A percentile compares a stretch with the other conserved stretches of the same genome.
These are phyloP conservation scores for Myrmecophaga tridactyla DNA, from an alignment of 2,113 vertebrate genomes.

Conservation along the genomic window DNA sequence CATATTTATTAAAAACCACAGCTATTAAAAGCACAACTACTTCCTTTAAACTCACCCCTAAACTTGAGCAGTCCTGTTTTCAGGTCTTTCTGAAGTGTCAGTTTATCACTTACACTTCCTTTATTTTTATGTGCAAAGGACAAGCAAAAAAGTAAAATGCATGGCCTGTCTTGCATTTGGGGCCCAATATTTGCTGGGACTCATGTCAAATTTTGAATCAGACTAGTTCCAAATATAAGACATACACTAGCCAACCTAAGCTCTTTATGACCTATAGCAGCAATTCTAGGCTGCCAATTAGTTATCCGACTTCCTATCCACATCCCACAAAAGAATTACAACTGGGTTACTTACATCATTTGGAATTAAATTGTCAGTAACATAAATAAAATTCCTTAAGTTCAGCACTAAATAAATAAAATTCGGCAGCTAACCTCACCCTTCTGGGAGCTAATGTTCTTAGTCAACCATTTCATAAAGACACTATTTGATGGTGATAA, in stretches of 20 bases:
- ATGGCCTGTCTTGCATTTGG: neutral
- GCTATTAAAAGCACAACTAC: too few species aligned
- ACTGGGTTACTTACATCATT: neutral
- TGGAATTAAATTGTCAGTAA: neutral
- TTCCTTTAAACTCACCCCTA: neutral
- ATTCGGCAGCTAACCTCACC: neutral
- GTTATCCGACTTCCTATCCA: neutral
- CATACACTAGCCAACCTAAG: neutral
- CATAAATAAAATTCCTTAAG: slow-evolving; percentile 15
- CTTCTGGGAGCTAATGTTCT: neutral
- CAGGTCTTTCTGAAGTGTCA: neutral
- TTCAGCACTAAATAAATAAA: slow-evolving; percentile 6
- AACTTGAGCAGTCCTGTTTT: neutral
- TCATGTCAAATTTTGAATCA: slow-evolving; percentile 9
- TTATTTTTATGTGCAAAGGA: neutral
- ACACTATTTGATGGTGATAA: too few species aligned
- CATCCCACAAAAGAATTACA: neutral
- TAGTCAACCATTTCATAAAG: neutral
- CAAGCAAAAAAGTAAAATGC: neutral
- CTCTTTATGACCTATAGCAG: neutral
- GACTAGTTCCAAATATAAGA: neutral
- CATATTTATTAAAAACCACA: too few species aligned
- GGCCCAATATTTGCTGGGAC: neutral
- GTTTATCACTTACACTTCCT: neutral
- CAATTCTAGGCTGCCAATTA: neutral